Base-by-base conservation (phyloP, 2,888 invertebrate species). In the Globia sparganii region DNA sequence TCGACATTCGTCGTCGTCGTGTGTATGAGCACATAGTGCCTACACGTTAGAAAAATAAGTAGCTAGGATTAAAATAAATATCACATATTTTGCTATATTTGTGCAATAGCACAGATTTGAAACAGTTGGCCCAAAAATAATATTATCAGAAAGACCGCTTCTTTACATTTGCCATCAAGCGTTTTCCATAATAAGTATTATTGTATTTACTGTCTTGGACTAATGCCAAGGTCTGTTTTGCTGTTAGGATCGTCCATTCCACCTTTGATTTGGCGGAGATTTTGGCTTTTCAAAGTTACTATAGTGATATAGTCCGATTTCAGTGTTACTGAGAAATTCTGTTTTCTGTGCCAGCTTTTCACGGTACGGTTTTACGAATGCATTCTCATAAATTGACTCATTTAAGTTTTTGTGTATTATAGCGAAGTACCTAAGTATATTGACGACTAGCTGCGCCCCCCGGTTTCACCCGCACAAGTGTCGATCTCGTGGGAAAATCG, bases 221-320 rank as follows among this genome's bases (percentile, higher is more conserved):
- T 9, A 56, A 15, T 66, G 86, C 86, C 83, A 78, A 83, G 65
- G 69, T 74, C 21, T 21, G 43, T n/a, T 65, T 61, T 15, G 46
- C 58, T 70, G 37, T 65, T 65, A 69, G 13, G 56, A 53, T 46
- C 70, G 83, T 75, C 34, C 83, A 66, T 85, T 85, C 86, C 86
- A 82, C 86, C 83, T 85, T 68, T 66, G 69, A 37, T 61, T 71
- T 79, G 67, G 53, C 49, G 46, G n/a, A 59, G 72, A 68, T 59
- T 84, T 78, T 75, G 46, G 31, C 28, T 34, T 34, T 72, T 67
- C 58, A 28, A 37, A 66, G 9, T 61, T 56, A 43, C 49, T 66
- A 65, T 72, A 68, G 40, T 56, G 37, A 40, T 66, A 65, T 72
- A 68, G 40, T 74, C 40, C 28, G 67, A 75, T 67, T 66, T 73